Base-by-base conservation (phyloP, 2,888 invertebrate genomes). In the Dynastes hyllus region DNA sequence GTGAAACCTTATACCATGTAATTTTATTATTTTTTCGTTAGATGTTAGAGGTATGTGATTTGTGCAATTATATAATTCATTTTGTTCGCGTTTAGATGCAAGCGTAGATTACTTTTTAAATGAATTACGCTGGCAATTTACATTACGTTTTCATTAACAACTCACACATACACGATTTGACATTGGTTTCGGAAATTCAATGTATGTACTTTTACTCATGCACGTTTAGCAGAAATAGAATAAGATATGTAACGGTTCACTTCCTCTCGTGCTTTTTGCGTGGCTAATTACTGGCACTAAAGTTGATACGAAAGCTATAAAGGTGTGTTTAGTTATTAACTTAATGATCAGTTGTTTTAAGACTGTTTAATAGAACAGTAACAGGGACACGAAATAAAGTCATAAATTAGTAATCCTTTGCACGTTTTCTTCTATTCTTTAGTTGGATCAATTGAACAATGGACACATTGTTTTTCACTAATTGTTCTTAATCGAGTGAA, bases 151-250 rank as follows among this genome's bases (percentile, higher is more conserved):
- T 55, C n/a, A 58, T 58, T 58, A 58, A 58, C 55, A 58, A n/a
- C 16, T 16, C 16, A 16, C 16, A 53, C 9, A 50, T n/a, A 13
- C 27, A 50, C 11, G 32, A 63, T 71, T 78, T 78, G 78, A 78
- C 78, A 78, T 78, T 78, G 78, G 71, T 70, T 51, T 61, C 32
- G 78, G 63, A 61, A 73, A 55, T 53, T 70, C 55, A 16, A 63
- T 27, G 37, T 63, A 71, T 32, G 70, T 16, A 71, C 78, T 71
- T 78, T 78, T 78, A 78, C 78, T 53, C 50, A 71, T 71, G 6
- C 9, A 22, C 5, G 11, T 27, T 11, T 50, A 69, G 8, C 29
- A 0, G 37, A 16, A 40, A 40, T 45, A 67, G 27, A 40, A 40
- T 51, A 65, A 40, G 53, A 55, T 77, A 37, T 5, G 66, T 51